Base-by-base conservation (phyloP, 2,888 invertebrate species). In the Metellina segmentata region DNA sequence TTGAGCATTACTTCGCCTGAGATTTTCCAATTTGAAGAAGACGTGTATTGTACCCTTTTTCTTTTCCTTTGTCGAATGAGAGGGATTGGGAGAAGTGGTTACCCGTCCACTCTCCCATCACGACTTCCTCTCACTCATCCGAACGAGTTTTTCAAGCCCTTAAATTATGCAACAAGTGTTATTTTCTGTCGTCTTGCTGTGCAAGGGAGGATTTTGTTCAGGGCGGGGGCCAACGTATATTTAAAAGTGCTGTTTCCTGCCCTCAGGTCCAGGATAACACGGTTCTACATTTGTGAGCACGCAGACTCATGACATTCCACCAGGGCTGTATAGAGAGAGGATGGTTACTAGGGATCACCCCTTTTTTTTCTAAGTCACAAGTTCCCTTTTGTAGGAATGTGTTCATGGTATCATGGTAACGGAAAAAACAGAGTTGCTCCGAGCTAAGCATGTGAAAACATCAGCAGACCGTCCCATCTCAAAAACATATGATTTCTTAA, bases 11-110 rank as follows among this genome's bases (percentile, higher is more conserved):
- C 34, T 34, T 61, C 61, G 61, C 16, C 61, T 61, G 11, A 9
- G 61, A 61, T 61, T 61, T 61, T 61, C 61, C 61, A 61, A 61
- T 61, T 61, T 61, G 61, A 61, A 61, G 61, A 61, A 61, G 61
- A 61, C 61, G 13, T 61, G 6, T 61, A 61, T 61, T 61, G 61
- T 61, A 11, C 16, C 11, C 61, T 16, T 61, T 61, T 61, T 16
- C 61, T 9, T 61, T 61, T 61, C 61, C 16, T 61, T 61, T 61
- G 61, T 61, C 9, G 16, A 61, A 16, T 11, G 61, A 9, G 5
- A 61, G 16, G 4, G 34, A 34, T 34, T 34, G 34, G 34, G 34
- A 8, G 61, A 61, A 61, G 16, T 61, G 61, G 11, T 34, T 34
- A 34, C 34, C 34, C 34, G 34, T 34, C 34, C 34, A 34, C 34